A percentile compares a stretch with the other conserved stretches of the same genome.
Conservation (phyloP, 1,140 invertebrate genomes). For the Thaumetopoea pityocampa region DNA sequence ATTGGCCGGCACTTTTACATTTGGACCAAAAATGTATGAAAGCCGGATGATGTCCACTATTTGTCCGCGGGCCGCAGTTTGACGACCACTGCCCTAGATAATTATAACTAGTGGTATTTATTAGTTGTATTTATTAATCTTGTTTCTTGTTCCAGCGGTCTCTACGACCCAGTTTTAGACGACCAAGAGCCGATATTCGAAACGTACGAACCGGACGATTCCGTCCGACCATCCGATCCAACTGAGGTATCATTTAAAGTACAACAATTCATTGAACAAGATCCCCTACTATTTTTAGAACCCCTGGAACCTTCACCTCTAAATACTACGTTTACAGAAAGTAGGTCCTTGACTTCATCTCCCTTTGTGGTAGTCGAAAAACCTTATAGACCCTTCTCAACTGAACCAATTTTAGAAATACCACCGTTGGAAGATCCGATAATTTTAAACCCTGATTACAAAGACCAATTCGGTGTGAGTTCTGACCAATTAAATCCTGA, state of each 20-base stretch:
- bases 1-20: too few relatives aligned
- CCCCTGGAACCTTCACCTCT: neutral
- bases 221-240: slow-evolving; percentile 39
- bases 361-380: slow-evolving; percentile 34
- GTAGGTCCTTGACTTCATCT: slow-evolving; percentile 37
- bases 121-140: neutral
- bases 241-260: slow-evolving; percentile 49
- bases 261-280: slow-evolving; percentile 29
- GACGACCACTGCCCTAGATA: neutral
- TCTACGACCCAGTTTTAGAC: slow-evolving; percentile 54
- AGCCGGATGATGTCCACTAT: too few relatives aligned
- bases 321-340: slow-evolving; percentile 8
- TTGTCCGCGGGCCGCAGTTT: neutral
- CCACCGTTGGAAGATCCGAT: slow-evolving; percentile 53
- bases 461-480: slow-evolving; percentile 35
- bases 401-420: slow-evolving; percentile 36
- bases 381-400: slow-evolving; percentile 53
- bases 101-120: neutral
- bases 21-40: too few relatives aligned
- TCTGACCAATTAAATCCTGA: slow-evolving; percentile 10
- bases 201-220: slow-evolving; percentile 46
- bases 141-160: slow-evolving; percentile 41
- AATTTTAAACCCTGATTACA: slow-evolving; percentile 48
- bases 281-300: neutral
- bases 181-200: slow-evolving; percentile 45